These are phyloP conservation scores for Adoxophyes honmai DNA, from an alignment of 1,140 invertebrate species.

Conservation along the genomic window DNA sequence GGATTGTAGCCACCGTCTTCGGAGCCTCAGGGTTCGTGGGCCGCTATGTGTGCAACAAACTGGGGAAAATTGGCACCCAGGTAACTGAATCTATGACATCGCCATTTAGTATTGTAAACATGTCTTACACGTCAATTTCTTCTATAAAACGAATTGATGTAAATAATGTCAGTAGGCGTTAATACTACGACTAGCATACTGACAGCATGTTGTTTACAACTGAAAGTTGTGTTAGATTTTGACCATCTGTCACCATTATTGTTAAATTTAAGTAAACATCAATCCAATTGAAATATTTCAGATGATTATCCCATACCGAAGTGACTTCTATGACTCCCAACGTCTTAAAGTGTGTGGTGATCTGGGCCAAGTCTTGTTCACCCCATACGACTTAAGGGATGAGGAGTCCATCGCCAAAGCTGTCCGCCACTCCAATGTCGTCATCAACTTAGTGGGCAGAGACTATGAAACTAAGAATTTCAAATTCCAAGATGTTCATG, in stretches of 20 bases:
- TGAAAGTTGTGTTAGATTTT: no score
- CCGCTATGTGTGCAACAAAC: constrained; percentile 88
- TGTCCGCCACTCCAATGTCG: constrained; percentile 97
- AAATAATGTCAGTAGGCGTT: no score
- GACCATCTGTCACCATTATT: no score
- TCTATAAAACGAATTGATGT: no score
- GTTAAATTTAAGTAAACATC: no score
- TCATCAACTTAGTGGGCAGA: constrained; percentile 96
- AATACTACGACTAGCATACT: no score
- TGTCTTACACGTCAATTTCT: no score
- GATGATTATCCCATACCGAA: constrained; percentile 94
- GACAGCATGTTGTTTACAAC: no score
- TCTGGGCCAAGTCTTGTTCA: constrained; percentile 96
- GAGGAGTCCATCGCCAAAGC: constrained; percentile 92
- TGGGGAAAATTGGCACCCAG: constrained; percentile 93
- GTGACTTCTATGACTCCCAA: constrained; percentile 88
- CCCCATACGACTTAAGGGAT: constrained; percentile 91
- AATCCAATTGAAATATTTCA: constrained; percentile 71
- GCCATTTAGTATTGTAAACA: no score
- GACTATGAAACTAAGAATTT: constrained; percentile 96
- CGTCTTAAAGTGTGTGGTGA: constrained; percentile 93
- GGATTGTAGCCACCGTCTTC: constrained; percentile 98
- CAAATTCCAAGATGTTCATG: constrained; percentile 88
- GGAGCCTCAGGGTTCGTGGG: constrained; percentile 94
- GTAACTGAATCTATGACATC: constrained; percentile 59